These are phyloP conservation scores for Dicrurus megarhynchus DNA, from an alignment of 2,113 vertebrate genomes.

Conservation along the genomic window DNA sequence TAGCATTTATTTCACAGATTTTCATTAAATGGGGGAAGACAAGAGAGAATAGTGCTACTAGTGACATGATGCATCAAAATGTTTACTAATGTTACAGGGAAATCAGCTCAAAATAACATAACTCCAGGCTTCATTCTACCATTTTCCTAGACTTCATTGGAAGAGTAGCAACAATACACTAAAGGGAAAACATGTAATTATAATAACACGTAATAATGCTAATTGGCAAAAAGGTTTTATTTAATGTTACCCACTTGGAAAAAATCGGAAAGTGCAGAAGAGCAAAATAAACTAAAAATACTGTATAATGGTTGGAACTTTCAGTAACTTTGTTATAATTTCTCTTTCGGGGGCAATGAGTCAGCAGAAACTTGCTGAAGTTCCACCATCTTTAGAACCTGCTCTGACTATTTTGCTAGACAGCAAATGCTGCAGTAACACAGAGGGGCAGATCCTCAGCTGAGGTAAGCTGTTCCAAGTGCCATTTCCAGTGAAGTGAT, in stretches of 20 bases:
- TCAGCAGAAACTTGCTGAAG: neutral
- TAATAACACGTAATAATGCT: neutral
- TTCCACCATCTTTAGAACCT: neutral
- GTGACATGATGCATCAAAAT: neutral
- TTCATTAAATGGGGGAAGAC: conserved; percentile 46
- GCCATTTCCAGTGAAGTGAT: neutral
- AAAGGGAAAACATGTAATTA: neutral
- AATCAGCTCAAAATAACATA: neutral
- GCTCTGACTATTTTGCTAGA: neutral
- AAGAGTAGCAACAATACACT: neutral
- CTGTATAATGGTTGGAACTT: neutral
- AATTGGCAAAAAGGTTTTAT: neutral
- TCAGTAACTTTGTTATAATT: neutral
- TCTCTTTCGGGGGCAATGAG: neutral
- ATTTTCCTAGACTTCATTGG: neutral
- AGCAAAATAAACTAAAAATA: neutral
- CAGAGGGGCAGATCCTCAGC: neutral
- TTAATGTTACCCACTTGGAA: neutral
- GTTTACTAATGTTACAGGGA: neutral
- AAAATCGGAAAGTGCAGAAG: neutral
- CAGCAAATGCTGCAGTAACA: neutral
- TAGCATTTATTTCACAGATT: conserved; percentile 47
- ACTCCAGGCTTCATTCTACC: neutral
- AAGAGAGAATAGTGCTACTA: neutral
- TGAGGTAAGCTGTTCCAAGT: neutral